These are phyloP conservation scores for Aptenodytes patagonicus DNA, from an alignment of 2,113 vertebrate genomes.

Conservation along the genomic window DNA sequence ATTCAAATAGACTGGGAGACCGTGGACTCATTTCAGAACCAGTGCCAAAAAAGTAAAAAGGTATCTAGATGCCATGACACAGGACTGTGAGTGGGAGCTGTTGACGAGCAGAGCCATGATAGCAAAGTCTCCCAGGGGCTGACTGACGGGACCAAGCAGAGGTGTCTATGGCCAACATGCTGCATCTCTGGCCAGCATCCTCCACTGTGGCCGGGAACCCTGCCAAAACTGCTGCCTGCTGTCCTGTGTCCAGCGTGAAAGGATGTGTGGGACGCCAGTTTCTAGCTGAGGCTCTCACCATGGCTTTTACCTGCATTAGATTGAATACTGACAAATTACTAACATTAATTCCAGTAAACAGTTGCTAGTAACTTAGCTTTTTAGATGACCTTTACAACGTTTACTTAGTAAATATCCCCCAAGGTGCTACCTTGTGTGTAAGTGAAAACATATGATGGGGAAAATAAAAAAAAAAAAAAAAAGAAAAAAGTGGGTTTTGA, in stretches of 20 bases:
- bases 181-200: not conserved
- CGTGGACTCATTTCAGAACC: not conserved
- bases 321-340: not conserved
- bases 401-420: not conserved
- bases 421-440: not conserved
- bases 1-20: not conserved
- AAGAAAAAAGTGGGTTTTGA: not conserved
- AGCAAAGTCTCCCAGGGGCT: not conserved
- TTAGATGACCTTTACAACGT: not conserved
- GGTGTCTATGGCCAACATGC: not conserved
- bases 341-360: not conserved
- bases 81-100: not conserved
- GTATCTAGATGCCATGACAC: not conserved
- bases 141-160: rapidly evolving
- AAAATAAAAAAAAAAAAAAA: not conserved
- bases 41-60: not conserved
- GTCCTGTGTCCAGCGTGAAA: not conserved
- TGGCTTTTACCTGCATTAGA: not conserved
- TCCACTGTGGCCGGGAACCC: not conserved
- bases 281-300: not conserved
- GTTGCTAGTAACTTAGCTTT: not conserved
- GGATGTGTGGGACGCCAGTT: rapidly evolving
- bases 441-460: not conserved
- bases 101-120: not conserved
- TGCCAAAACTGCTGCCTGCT: not conserved